Conservation (phyloP, 2,113 vertebrate genomes). For the Vanacampus margaritifer region DNA sequence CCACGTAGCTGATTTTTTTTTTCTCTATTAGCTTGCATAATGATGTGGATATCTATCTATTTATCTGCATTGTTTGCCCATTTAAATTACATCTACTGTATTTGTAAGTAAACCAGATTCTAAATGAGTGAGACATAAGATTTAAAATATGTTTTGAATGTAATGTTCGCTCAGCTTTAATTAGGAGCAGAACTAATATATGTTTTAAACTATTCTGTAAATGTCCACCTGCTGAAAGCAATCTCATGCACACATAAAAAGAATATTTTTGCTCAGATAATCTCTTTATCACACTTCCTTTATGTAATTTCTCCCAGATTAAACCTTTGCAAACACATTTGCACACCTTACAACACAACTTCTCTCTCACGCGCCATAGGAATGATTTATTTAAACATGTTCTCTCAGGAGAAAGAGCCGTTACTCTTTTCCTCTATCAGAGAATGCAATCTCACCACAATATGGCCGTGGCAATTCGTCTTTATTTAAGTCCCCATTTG, state of each 20-base stretch:
- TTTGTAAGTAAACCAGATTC: neutral
- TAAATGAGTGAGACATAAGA: neutral
- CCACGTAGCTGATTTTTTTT: constrained; percentile 9
- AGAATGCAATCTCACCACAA: constrained; percentile 69
- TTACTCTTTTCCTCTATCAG: constrained; percentile 63
- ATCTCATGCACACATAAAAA: neutral
- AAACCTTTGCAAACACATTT: constrained; percentile 2
- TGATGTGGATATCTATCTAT: neutral
- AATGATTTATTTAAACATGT: constrained; percentile 69
- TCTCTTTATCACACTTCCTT: constrained; percentile 14
- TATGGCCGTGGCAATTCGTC: constrained; percentile 64
- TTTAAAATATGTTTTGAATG: neutral
- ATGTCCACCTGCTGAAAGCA: neutral
- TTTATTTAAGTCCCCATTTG: constrained; percentile 70
- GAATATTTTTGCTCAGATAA: constrained; percentile 23
- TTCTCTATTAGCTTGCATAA: neutral
- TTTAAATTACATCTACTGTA: neutral
- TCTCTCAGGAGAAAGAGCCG: constrained; percentile 61
- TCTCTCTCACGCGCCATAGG: constrained; percentile 27
- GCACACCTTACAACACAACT: constrained; percentile 19
- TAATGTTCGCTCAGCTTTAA: neutral
- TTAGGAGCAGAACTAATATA: neutral
- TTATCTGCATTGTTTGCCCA: neutral
- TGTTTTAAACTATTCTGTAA: neutral
- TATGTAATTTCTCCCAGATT: neutral